Percentiles rank a stretch among this genome's conserved stretches.
Evolutionary conservation across 2,113 vertebrate species (phyloP).

Genomic region (Ptilonorhynchus violaceus): DNA sequence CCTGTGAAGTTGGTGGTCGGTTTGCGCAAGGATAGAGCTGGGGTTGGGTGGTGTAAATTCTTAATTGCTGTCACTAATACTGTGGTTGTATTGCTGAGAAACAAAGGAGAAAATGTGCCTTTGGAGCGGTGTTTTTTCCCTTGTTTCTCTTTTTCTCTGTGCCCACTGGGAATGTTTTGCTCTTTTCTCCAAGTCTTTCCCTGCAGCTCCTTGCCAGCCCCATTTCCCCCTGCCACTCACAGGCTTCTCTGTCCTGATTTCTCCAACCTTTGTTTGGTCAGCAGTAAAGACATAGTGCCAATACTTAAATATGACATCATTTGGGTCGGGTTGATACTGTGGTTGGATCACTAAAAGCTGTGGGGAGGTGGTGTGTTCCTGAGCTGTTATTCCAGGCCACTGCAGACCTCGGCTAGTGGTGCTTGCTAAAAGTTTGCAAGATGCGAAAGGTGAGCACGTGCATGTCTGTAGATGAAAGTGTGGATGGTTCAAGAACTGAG

Average conservation of each 20-base stretch:
- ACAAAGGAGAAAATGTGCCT: conserved; percentile 29
- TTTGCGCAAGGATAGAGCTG: conserved; percentile 4
- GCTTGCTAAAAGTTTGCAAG: neutral
- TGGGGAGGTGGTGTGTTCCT: neutral
- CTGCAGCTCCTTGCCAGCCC: neutral
- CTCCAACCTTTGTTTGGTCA: neutral
- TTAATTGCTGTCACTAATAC: neutral
- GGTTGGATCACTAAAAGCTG: neutral
- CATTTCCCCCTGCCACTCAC: neutral
- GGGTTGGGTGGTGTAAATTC: neutral
- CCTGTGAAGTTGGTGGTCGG: neutral
- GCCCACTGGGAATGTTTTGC: neutral
- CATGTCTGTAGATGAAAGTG: neutral
- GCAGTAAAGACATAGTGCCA: neutral
- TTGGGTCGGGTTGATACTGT: neutral
- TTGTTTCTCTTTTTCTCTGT: neutral
- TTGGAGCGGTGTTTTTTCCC: neutral
- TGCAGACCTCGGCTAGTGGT: neutral
- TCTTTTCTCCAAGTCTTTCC: neutral
- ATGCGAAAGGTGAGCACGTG: neutral
- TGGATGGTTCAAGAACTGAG: neutral
- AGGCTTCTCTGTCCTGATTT: neutral
- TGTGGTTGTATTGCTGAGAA: neutral
- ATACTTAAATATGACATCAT: neutral
- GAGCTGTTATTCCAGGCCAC: neutral